Base-by-base conservation (phyloP, 2,888 invertebrate species). In the Macrostomum cliftonense region DNA sequence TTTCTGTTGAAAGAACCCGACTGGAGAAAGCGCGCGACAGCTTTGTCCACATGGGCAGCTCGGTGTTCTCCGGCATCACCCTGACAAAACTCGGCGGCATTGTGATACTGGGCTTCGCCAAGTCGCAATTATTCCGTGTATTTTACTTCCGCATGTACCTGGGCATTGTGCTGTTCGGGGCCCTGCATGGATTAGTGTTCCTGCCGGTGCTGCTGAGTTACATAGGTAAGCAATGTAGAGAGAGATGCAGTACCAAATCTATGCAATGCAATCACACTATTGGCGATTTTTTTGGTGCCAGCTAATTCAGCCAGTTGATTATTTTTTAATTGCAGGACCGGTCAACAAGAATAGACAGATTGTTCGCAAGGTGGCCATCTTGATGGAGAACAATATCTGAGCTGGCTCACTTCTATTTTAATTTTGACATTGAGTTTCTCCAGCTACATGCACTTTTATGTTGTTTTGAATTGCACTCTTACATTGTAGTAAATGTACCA, bases 81-180 rank as follows among this genome's bases (percentile, higher is more conserved):
- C 75, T 95, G 53, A 97, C 95, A 52, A 97, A 97, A 74, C 86
- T 95, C 68, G 89, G 86, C 40, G 95, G 95, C 44, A 93, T 97
- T 66, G 77, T 93, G 55, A 89, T 97, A 48, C 76, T 97, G 55
- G 91, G 83, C 17, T 93, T 93, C 68, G 91, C 95, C 19, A 91
- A 91, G 71, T 89, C 89, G 52, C 91, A 93, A 75, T 87, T 97
- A 57, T 97, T 97, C 76, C 79, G 83, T 71, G 70, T 76, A 20
- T 89, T 86, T 74, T 91, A 89, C 76, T 91, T 89, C 76, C 79
- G 88, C 57, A 89, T 93, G 87, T 97, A 95, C 73, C 75, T 97
- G 65, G 88, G 91, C 51, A 97, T 97, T 61, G 95, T 99, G 48
- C 64, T 95, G 52, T 82, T 88, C 68, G 97, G 97, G 48, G 95